phyloP scores from a whole-genome alignment of 2,888 invertebrate species.

The Rotaria sp. region DNA sequence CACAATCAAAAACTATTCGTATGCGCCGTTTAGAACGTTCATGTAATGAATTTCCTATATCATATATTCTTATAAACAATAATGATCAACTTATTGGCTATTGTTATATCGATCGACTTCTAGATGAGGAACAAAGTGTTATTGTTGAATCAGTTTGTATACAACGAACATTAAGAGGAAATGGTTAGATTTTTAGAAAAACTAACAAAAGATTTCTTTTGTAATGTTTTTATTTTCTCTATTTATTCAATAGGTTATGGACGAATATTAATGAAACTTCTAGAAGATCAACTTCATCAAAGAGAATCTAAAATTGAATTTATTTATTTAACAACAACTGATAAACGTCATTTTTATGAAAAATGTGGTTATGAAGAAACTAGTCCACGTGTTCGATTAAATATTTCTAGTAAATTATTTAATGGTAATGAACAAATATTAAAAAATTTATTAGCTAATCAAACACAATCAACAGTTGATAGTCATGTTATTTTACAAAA shows the following conservation, averaged over 20 bases:
- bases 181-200: not conserved
- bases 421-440: not conserved
- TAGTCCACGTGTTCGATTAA: not conserved
- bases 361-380: constrained; percentile 26
- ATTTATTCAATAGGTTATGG: not conserved
- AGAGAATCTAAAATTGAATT: not conserved
- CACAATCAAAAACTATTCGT: not conserved
- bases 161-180: not conserved
- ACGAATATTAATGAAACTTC: not conserved
- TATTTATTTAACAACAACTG: constrained; percentile 7
- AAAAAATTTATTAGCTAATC: not conserved
- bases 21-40: constrained; percentile 9
- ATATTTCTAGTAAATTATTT: not conserved
- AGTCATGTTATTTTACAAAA: constrained; percentile 6
- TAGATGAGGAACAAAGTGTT: not conserved
- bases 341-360: constrained; percentile 25
- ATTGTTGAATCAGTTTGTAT: constrained; percentile 14
- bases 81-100: not conserved
- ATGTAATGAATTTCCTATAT: not conserved
- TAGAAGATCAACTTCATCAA: not conserved
- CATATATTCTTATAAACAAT: not conserved
- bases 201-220: too few species aligned
- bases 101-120: not conserved
- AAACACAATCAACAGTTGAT: not conserved
- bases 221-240: too few species aligned